These are phyloP conservation scores for Mesoligia furuncula DNA, from an alignment of 2,888 invertebrate species.

Conservation along the genomic window DNA sequence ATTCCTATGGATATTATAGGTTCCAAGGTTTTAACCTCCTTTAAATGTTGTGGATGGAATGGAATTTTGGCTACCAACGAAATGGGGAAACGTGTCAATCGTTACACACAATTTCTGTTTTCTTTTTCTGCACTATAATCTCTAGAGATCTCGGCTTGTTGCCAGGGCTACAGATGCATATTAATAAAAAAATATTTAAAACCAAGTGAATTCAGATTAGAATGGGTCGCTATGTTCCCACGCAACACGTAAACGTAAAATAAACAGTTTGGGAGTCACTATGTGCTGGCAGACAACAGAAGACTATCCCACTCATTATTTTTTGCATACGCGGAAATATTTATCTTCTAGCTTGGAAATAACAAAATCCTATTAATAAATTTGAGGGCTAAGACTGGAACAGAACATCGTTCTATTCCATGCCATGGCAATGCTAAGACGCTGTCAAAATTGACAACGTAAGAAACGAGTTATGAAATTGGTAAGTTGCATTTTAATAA, in stretches of 20 bases:
- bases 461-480: not conserved
- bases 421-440: not conserved
- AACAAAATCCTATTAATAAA: conserved; percentile 10
- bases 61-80: conserved; percentile 40
- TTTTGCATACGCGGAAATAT: conserved; percentile 15
- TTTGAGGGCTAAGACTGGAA: not conserved
- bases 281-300: conserved; percentile 32
- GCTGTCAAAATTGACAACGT: not conserved
- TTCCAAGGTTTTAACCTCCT: conserved; percentile 28
- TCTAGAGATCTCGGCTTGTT: conserved; percentile 51
- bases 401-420: not conserved
- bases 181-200: conserved; percentile 47
- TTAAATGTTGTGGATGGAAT: conserved; percentile 12
- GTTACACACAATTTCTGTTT: conserved; percentile 34
- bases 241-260: conserved; percentile 51
- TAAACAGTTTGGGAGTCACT: conserved; percentile 46
- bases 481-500: not conserved
- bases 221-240: conserved; percentile 51
- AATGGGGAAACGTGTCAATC: conserved; percentile 46
- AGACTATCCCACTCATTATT: conserved; percentile 17
- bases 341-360: conserved; percentile 16
- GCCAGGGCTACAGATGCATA: conserved; percentile 53
- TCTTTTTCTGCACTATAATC: conserved; percentile 38
- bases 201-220: conserved; percentile 7
- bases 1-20: conserved; percentile 3